Evolutionary conservation across 2,888 invertebrate genomes (phyloP), one percentile per base, ranked within the genome.

Genomic region (Drepana falcataria): DNA sequence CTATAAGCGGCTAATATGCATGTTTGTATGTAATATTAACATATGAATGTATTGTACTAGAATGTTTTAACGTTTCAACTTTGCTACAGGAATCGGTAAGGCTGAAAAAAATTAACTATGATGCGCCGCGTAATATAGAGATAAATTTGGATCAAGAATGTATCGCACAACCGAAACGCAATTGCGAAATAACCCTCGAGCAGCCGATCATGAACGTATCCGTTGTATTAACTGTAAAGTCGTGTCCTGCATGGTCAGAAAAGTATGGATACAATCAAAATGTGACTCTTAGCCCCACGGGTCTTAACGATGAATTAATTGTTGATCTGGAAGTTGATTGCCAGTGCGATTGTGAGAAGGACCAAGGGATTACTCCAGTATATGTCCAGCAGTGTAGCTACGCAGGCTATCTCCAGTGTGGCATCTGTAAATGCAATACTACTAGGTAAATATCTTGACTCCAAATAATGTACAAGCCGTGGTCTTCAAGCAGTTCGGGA

Each of bases 241-340:
- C 66, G 3, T 87, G 87, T 53, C 68, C 44, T 3, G 9, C 3
- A 44, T 9, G 9, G 44, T 9, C 66, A 3, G 40, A 57, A 2
- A 55, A 55, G 7, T 37, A 58, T 33, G n/a, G 57, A 2, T n/a
- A 21, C 2, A 53, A 56, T 4, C 55, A 57, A 48, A 41, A 35
- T 7, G 37, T 77, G 21, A 59, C 55, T 7, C 59, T 81, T 4
- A 62, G 66, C 2, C 95, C 96, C 0, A 92, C 93, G 7, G 95
- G 94, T 7, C 77, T 96, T 4, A 90, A 93, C 49, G 96, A 96
- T 71, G 92, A 91, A 59, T 81, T 97, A 33, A 83, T 75, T 1
- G 86, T 97, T 47, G 91, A 94, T 49, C 75, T 97, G 47, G 93
- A 94, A 59, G 90, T 95, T n/a, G 82, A 94, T 47, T 97, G 97